phyloP scores from a whole-genome alignment of 37 sponge, comb jelly and placozoan species.

The Tethya wilhelma region DNA sequence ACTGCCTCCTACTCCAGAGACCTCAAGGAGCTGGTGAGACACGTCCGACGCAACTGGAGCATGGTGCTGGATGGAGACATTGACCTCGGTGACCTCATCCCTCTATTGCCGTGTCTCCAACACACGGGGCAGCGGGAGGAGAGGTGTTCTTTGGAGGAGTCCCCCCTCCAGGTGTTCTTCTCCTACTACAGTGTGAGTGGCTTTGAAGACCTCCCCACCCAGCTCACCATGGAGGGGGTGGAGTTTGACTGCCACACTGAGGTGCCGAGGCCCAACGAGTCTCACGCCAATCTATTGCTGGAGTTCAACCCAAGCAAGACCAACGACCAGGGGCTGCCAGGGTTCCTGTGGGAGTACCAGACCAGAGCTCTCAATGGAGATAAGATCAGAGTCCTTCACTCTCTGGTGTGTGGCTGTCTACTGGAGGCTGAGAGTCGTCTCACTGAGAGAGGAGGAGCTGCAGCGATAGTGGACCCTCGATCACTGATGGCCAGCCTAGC shows the following conservation, averaged over 20 bases:
- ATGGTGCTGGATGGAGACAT: slow-evolving; percentile 7
- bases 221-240: not conserved
- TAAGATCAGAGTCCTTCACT: not conserved
- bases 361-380: not conserved
- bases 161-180: slow-evolving; percentile 20
- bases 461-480: too few species aligned
- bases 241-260: slow-evolving; percentile 2
- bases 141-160: not conserved
- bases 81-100: not conserved
- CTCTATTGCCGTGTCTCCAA: slow-evolving; percentile 6
- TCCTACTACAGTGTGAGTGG: not conserved
- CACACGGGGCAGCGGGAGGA: not conserved
- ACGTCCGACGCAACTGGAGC: not conserved
- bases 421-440: not conserved
- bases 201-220: not conserved
- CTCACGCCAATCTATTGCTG: slow-evolving; percentile 12
- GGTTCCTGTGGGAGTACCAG: slow-evolving; percentile 9
- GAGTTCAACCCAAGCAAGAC: not conserved
- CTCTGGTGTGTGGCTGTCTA: not conserved
- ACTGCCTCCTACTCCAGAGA: not conserved
- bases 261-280: not conserved
- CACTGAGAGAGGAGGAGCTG: not conserved
- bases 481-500: too few species aligned
- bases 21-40: not conserved
- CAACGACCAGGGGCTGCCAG: not conserved